Conservation (phyloP, 1,140 invertebrate genomes). For the Dreissena rostriformis region DNA sequence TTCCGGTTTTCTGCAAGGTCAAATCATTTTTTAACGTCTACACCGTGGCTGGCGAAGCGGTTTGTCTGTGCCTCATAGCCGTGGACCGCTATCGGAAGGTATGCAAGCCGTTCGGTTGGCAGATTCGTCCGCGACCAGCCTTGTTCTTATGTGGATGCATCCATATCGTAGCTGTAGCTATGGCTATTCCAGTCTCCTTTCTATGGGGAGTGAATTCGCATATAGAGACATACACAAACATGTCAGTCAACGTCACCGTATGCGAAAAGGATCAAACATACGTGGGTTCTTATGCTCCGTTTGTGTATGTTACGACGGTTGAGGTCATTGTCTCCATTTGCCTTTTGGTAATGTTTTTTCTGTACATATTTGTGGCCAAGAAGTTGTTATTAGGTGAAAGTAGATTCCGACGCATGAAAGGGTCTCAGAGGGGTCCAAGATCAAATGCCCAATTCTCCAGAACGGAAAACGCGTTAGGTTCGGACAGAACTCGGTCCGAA, state of each 20-base stretch:
- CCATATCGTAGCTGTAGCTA: slow-evolving; percentile 5
- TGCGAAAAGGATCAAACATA: slow-evolving; percentile 46
- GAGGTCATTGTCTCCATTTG: slow-evolving; percentile 15
- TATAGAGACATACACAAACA: neutral
- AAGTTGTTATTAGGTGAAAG: neutral
- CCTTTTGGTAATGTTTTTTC: slow-evolving; percentile 5
- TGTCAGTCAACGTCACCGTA: slow-evolving; percentile 18
- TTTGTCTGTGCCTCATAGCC: slow-evolving; percentile 61
- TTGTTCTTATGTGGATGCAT: neutral
- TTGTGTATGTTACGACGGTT: slow-evolving; percentile 1
- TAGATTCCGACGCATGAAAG: no score
- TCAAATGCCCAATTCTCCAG: neutral
- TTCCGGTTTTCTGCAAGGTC: slow-evolving; percentile 57
- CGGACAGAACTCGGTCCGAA: neutral
- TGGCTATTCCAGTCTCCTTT: slow-evolving; percentile 16
- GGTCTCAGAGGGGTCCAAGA: no score
- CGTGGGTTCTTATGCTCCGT: neutral
- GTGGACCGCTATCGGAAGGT: slow-evolving; percentile 66
- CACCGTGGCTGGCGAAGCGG: slow-evolving; percentile 58
- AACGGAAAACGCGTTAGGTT: neutral
- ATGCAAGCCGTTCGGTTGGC: slow-evolving; percentile 58
- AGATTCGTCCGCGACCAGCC: slow-evolving; percentile 43
- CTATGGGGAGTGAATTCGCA: slow-evolving; percentile 36
- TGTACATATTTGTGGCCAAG: slow-evolving; percentile 18
- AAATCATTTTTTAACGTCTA: slow-evolving; percentile 63